These are phyloP conservation scores for Sinhomidia bicolor DNA, from an alignment of 2,888 invertebrate genomes.

Conservation along the genomic window DNA sequence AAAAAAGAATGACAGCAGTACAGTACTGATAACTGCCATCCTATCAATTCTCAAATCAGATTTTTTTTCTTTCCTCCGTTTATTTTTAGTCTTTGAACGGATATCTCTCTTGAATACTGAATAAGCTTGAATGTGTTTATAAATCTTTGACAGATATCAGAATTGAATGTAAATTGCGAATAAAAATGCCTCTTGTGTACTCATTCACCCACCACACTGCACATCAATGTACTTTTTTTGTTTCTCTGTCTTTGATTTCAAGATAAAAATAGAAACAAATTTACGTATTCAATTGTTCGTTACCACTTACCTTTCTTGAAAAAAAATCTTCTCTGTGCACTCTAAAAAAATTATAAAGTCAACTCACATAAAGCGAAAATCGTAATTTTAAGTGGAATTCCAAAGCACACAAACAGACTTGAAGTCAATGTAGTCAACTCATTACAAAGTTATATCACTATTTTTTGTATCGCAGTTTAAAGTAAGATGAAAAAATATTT, in stretches of 20 bases:
- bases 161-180: neutral
- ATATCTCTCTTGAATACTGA: conserved; percentile 1
- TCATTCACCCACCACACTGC: too few species aligned
- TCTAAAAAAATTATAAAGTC: neutral
- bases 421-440: too few species aligned
- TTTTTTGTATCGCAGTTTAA: too few species aligned
- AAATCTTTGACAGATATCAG: neutral
- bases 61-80: neutral
- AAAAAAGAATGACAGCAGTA: neutral
- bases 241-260: neutral
- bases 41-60: neutral
- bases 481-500: too few species aligned
- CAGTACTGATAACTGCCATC: too few species aligned
- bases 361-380: neutral
- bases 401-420: neutral
- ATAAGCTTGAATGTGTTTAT: neutral
- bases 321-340: neutral
- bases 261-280: conserved; percentile 12
- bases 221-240: neutral
- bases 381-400: neutral
- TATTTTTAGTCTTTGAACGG: neutral
- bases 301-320: neutral
- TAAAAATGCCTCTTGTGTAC: conserved; percentile 27
- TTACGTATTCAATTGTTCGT: neutral
- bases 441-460: too few species aligned